Percentiles rank a stretch among this genome's conserved stretches.
Conservation (phyloP, 2,113 vertebrate species). For the Merops nubicus region DNA sequence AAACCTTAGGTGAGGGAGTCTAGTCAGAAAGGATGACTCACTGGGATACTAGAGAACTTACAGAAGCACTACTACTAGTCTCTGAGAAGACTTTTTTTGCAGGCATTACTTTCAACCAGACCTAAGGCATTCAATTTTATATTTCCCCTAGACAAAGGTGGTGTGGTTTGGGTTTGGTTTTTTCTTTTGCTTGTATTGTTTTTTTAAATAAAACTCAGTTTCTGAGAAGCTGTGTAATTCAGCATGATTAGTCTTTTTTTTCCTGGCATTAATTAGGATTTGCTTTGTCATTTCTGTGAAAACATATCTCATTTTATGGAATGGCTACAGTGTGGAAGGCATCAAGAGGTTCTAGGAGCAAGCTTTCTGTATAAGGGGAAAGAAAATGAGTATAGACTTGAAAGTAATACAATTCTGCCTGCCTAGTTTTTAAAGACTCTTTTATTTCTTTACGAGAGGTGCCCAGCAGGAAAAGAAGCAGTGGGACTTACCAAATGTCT, state of each 20-base stretch:
- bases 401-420: background rate
- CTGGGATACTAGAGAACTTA: background rate
- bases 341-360: background rate
- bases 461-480: background rate
- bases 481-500: constrained; percentile 87
- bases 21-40: background rate
- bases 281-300: background rate
- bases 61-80: background rate
- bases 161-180: background rate
- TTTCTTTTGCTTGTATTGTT: background rate
- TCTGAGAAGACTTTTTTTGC: background rate
- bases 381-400: background rate
- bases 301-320: background rate
- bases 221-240: background rate
- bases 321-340: background rate
- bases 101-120: background rate
- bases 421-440: background rate
- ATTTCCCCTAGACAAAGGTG: background rate
- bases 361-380: background rate
- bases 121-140: background rate
- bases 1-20: background rate
- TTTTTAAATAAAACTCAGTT: background rate
- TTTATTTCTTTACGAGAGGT: background rate
- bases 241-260: background rate
- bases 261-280: background rate